Conservation (phyloP, 2,888 invertebrate species). For the Cheilosia impressa region DNA sequence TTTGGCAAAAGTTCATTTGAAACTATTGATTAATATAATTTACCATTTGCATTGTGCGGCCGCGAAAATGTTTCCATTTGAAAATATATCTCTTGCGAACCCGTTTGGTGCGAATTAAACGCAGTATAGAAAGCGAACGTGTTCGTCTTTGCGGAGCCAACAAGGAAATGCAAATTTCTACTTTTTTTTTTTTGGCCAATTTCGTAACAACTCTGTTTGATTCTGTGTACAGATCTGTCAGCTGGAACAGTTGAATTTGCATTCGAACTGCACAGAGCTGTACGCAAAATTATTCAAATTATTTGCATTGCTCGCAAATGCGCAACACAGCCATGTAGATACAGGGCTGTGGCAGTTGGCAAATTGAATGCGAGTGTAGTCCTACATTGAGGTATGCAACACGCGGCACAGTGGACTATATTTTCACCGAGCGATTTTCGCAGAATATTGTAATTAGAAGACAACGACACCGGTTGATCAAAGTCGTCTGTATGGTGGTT, state of each 20-base stretch:
- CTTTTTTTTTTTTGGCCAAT: not conserved
- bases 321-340: not conserved
- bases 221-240: conserved; percentile 30
- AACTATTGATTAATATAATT: conserved; percentile 10
- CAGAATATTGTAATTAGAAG: conserved; percentile 65
- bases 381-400: not conserved
- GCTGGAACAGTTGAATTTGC: conserved; percentile 17
- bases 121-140: conserved; percentile 36
- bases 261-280: conserved; percentile 9
- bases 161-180: conserved; percentile 33
- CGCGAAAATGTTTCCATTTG: not conserved
- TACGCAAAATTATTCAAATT: conserved; percentile 30
- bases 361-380: conserved; percentile 17
- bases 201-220: conserved; percentile 32
- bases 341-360: not conserved
- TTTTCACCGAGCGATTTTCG: conserved; percentile 27
- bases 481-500: conserved; percentile 13
- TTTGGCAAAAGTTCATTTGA: conserved; percentile 7
- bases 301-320: conserved; percentile 21
- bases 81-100: not conserved
- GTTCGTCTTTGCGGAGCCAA: not conserved
- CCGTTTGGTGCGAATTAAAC: conserved; percentile 4
- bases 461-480: conserved; percentile 56
- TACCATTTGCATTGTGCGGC: conserved; percentile 11
- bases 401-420: conserved; percentile 16